These are phyloP conservation scores for Zoanthus sociatus DNA, from an alignment of 92 coral and sea anemone species.

Conservation along the genomic window DNA sequence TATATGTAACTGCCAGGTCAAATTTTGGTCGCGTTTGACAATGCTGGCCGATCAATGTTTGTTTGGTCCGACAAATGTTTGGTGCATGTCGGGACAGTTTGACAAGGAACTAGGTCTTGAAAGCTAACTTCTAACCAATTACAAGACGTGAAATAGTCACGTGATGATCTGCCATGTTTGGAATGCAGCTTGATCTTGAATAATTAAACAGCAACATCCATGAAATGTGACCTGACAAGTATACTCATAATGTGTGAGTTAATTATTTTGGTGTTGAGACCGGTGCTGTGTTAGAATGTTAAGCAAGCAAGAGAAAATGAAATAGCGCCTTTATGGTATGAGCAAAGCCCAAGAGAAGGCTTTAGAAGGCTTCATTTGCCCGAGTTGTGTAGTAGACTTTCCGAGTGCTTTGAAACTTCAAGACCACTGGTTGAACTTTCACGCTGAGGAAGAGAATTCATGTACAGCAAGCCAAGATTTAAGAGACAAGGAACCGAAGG, in stretches of 20 bases:
- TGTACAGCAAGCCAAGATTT: conserved; percentile 39
- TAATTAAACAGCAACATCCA: not conserved
- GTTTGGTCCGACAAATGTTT: too few species aligned
- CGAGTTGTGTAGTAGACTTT: conserved; percentile 90
- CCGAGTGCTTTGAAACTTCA: conserved; percentile 82
- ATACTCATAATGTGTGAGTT: not conserved
- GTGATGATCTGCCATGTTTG: not conserved
- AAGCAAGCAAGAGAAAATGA: conserved; percentile 20
- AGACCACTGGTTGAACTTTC: conserved; percentile 87
- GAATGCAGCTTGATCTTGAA: conserved; percentile 12
- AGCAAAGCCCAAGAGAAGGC: conserved; percentile 69
- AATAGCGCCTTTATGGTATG: conserved; percentile 81
- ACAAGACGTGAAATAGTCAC: not conserved
- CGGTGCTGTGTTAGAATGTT: conserved; percentile 25
- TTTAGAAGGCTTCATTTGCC: conserved; percentile 97
- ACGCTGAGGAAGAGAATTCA: conserved; percentile 52
- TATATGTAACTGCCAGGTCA: too few species aligned
- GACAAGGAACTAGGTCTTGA: too few species aligned
- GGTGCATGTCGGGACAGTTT: too few species aligned
- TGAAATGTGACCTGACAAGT: conserved; percentile 35
- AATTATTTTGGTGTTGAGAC: not conserved
- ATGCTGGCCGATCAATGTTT: too few species aligned
- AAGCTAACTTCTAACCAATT: not conserved
- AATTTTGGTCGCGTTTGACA: too few species aligned
- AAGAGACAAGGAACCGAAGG: conserved; percentile 40